Percentiles rank a stretch among this genome's conserved stretches.
Evolutionary conservation across 2,888 invertebrate genomes (phyloP).

Genomic region (Drosophila algonquin): DNA sequence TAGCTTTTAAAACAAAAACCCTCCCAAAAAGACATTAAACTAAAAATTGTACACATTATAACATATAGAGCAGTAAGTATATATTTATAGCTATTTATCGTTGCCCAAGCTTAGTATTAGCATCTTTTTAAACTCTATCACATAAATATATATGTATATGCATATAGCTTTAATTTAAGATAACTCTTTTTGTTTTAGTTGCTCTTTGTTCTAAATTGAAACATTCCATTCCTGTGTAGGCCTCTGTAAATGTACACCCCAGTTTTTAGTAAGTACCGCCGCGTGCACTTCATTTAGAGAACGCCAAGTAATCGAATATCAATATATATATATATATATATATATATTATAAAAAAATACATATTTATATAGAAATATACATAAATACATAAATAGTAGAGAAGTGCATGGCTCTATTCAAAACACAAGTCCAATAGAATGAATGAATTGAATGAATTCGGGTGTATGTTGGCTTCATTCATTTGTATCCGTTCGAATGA

Average conservation of each 20-base stretch:
- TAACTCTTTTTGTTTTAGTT: background rate
- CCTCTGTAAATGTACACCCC: constrained; percentile 33
- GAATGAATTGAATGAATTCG: no score
- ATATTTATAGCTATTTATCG: constrained; percentile 57
- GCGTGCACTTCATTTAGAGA: constrained; percentile 28
- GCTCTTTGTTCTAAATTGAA: background rate
- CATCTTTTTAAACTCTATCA: constrained; percentile 1
- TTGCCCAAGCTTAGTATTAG: constrained; percentile 60
- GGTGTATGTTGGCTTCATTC: no score
- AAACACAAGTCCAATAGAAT: no score
- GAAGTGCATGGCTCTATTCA: no score
- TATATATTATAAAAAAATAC: constrained; percentile 7
- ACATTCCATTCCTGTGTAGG: constrained; percentile 38
- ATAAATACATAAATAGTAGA: background rate
- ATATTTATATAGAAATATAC: constrained; percentile 26
- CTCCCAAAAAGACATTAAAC: constrained; percentile 6
- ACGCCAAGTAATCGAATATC: constrained; percentile 41
- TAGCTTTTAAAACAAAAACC: background rate
- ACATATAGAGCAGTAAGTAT: constrained; percentile 23
- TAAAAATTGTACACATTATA: constrained; percentile 2
- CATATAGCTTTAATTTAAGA: background rate
- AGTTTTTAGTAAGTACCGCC: constrained; percentile 21
- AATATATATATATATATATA: constrained; percentile 25
- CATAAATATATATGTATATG: background rate
- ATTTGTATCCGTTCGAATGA: no score